Base-by-base conservation (phyloP, 2,113 vertebrate species). In the Platysternon megacephalum region DNA sequence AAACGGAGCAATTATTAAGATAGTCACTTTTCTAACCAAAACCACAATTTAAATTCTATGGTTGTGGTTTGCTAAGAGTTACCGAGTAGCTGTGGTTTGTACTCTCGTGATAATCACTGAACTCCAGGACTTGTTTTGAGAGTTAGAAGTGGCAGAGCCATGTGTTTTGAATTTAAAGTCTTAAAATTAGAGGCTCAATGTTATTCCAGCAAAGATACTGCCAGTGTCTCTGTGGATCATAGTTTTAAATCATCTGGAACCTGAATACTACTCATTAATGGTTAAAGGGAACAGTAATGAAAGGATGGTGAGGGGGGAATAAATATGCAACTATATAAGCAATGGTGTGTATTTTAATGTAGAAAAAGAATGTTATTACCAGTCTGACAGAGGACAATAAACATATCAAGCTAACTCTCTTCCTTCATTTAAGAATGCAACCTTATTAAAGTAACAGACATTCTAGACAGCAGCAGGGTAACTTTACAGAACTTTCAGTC, bases 101-200 rank as follows among this genome's bases (percentile, higher is more conserved):
- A 95, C 92, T 96, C 96, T 83, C 92, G 96, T 94, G 95, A 97
- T 92, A 97, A 96, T 95, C 96, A 90, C 94, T 97, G 93, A 91
- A 88, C 93, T 91, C 85, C 90, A 90, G 79, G 84, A 84, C 53
- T 85, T 95, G 94, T 93, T 94, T 91, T 83, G 2, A 1, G 92
- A 95, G 85, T 84, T 94, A 91, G 53, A 84, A 84, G 96, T 90
- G 95, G 95, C 92, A 93, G 92, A 93, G 94, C 86, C 97, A 97
- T 97, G 95, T 97, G 97, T 95, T 96, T 96, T 95, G 87, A 95
- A 96, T 97, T 96, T 93, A 91, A 94, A 93, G 93, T 83, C 91
- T 87, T 94, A 91, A 94, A 97, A 91, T 96, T 89, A 94, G 93
- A 97, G 86, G 93, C 93, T 92, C 93, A 84, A 22, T 0, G 2